Base-by-base conservation (phyloP, 2,797 vertebrate species). In the Scolopax rusticola region DNA sequence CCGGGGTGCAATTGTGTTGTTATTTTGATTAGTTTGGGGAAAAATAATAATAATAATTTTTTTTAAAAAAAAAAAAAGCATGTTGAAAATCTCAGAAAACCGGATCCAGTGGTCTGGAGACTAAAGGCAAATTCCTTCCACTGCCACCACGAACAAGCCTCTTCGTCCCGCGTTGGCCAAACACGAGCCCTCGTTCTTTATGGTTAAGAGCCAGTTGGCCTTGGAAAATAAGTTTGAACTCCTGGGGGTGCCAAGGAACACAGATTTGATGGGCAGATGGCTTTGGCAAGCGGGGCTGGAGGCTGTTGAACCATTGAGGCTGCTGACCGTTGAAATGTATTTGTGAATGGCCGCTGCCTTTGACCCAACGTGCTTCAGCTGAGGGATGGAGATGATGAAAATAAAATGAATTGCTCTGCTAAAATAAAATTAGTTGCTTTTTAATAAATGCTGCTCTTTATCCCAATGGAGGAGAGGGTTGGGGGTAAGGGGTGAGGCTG, bases 131-230 rank as follows among this genome's bases (percentile, higher is more conserved):
- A 95, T 91, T 96, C 81, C 48, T 93, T 87, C 82, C 87, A 59
- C 32, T 13, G 73, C 93, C 40, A 12, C 60, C 59, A 43, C 27
- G 17, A 94, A 60, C 59, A 41, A 93, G 61, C 47, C 40, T 18
- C 63, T 86, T 88, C 38, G 0, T 90, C 89, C 69, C 18, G 19
- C 1, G 0, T 71, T 86, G 20, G 67, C 87, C 96, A 96, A 97
- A 85, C 87, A 92, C 6, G 40, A 97, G 93, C 75, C 83, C 87
- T 84, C 40, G 32, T 89, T 96, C 95, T 92, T 93, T 9, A 2
- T 94, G 90, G 79, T 87, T 84, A 93, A 90, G 83, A 80, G 95
- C 97, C 97, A 97, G 85, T 93, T 98, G 97, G 96, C 95, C 81
- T 93, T 53, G 11, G 78, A 63, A 63, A 48, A 80, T 50, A 94